These are phyloP conservation scores for Geococcyx californianus DNA, from an alignment of 2,113 vertebrate genomes.

Conservation along the genomic window DNA sequence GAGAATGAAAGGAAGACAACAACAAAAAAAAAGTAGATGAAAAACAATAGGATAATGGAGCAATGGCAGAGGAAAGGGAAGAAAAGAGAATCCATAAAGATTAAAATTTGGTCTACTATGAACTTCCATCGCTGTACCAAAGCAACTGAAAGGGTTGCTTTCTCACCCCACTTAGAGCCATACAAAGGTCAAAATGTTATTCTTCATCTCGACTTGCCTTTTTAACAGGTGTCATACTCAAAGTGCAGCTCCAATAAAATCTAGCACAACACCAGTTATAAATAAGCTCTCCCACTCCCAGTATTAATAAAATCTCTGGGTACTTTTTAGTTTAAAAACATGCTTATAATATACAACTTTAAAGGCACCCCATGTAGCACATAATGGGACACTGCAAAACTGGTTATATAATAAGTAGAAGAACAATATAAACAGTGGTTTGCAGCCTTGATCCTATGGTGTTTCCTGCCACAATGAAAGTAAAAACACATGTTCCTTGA, in stretches of 20 bases:
- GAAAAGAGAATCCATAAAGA: not conserved
- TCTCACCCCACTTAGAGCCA: not conserved
- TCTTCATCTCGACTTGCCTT: not conserved
- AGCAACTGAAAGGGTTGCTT: not conserved
- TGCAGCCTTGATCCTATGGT: conserved; percentile 45
- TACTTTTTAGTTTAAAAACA: not conserved
- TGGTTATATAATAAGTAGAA: conserved; percentile 41
- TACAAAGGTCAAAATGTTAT: not conserved
- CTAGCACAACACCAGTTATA: not conserved
- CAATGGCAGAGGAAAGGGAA: not conserved
- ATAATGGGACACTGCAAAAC: conserved; percentile 9
- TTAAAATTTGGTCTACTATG: not conserved
- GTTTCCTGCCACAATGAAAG: conserved; percentile 65
- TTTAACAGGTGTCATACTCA: conserved; percentile 3
- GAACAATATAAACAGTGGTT: conserved; percentile 61
- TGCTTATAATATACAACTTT: conserved; percentile 1
- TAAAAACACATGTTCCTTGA: conserved; percentile 59
- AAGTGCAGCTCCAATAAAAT: conserved; percentile 2
- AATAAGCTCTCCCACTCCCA: not conserved
- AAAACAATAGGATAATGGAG: not conserved
- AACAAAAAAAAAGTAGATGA: not conserved
- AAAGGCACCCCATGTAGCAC: not conserved
- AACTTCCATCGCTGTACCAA: not conserved
- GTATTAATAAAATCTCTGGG: conserved; percentile 23
- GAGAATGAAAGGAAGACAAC: not conserved